Conservation (phyloP, 1,140 invertebrate genomes). For the Panonychus citri region DNA sequence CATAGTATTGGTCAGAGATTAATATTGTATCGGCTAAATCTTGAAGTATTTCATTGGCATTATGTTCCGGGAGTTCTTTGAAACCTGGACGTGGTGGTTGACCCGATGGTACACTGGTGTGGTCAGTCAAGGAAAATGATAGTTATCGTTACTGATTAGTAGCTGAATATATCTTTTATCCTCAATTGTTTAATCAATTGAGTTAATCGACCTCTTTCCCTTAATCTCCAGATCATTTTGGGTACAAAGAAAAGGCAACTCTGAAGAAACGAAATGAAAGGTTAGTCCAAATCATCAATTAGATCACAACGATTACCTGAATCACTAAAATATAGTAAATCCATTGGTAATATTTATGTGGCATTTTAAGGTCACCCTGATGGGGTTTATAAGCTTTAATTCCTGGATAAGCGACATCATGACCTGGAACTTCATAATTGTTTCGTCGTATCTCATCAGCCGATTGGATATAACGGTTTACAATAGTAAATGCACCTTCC, state of each 20-base stretch:
- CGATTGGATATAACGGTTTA: conserved; percentile 20
- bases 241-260: conserved; percentile 60
- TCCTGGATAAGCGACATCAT: not conserved
- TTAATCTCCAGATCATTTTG: conserved; percentile 70
- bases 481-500: conserved; percentile 1
- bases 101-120: too few species aligned
- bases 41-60: not conserved
- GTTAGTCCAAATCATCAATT: too few species aligned
- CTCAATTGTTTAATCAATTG: conserved; percentile 19
- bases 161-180: too few species aligned
- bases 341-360: conserved; percentile 21
- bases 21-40: not conserved
- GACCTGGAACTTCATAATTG: too few species aligned
- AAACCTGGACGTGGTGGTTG: conserved; percentile 15
- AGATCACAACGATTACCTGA: conserved; percentile 21
- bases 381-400: not conserved
- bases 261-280: not conserved
- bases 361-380: conserved; percentile 33
- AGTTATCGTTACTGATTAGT: too few species aligned
- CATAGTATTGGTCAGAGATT: conserved; percentile 32
- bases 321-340: not conserved
- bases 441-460: conserved; percentile 11
- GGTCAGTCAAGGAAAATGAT: too few species aligned
- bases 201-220: conserved; percentile 20
- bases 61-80: conserved; percentile 20